These are phyloP conservation scores for Polydrusus pterygomalis DNA, from an alignment of 2,888 invertebrate genomes.

Conservation along the genomic window DNA sequence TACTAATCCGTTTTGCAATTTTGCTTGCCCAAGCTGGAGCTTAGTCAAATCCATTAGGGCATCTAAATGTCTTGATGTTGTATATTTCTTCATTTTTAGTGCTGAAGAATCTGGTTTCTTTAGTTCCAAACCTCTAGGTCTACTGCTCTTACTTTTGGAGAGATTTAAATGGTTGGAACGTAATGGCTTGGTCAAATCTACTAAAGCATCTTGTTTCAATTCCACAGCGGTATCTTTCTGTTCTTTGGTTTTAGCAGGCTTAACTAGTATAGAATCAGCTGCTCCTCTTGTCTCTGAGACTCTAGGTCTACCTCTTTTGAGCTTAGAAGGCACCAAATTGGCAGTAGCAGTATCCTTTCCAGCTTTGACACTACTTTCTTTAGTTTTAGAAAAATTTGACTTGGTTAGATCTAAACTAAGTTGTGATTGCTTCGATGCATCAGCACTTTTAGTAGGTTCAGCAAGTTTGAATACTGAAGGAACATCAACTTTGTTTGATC, in stretches of 20 bases:
- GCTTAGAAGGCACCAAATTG: background rate
- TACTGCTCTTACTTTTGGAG: background rate
- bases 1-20: background rate
- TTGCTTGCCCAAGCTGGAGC: background rate
- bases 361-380: background rate
- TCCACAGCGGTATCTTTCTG: background rate
- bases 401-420: background rate
- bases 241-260: background rate
- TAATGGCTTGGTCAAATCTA: background rate
- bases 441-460: too few species aligned
- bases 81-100: background rate
- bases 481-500: background rate
- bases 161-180: too few species aligned
- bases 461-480: background rate
- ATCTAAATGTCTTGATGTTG: background rate
- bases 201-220: background rate
- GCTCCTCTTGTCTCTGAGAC: background rate
- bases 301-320: conserved; percentile 5
- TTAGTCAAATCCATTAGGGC: background rate
- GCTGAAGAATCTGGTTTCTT: background rate
- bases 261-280: background rate
- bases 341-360: background rate
- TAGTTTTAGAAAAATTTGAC: background rate
- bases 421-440: background rate
- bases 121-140: conserved; percentile 2